Conservation (phyloP, 2,113 vertebrate genomes). For the Podarcis raffonei region DNA sequence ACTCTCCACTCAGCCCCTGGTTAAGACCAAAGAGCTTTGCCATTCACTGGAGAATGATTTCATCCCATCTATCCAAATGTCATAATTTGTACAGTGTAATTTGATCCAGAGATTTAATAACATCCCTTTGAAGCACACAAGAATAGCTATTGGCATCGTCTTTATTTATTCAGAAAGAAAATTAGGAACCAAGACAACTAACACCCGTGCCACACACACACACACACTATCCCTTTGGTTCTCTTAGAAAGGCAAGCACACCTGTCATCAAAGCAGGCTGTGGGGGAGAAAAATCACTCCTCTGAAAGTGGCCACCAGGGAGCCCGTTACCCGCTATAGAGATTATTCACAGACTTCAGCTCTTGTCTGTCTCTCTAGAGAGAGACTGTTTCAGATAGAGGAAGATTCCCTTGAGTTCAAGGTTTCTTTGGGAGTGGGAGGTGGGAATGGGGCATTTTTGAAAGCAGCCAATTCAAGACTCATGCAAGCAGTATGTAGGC, state of each 20-base stretch:
- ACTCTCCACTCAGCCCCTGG: background rate
- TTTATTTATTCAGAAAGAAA: conserved; percentile 68
- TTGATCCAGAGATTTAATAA: conserved; percentile 55
- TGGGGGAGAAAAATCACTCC: background rate
- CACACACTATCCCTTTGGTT: background rate
- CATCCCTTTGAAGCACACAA: conserved; percentile 42
- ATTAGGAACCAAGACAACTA: conserved; percentile 33
- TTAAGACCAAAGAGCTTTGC: background rate
- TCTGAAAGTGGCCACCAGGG: background rate
- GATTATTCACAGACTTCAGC: background rate
- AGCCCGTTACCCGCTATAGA: background rate
- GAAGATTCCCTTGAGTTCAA: background rate
- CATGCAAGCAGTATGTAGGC: background rate
- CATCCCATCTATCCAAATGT: background rate
- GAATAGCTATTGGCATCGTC: conserved; percentile 40
- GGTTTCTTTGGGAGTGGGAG: background rate
- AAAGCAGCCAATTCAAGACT: background rate
- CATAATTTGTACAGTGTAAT: conserved; percentile 45
- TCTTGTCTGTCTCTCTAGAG: background rate
- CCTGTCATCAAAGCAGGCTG: background rate
- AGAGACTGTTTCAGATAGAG: background rate
- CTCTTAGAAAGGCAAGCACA: background rate
- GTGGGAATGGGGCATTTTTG: background rate
- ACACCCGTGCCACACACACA: background rate
- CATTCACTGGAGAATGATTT: background rate